Base-by-base conservation (phyloP, 92 coral and sea anemone species). In the Virgularia gustaviana region DNA sequence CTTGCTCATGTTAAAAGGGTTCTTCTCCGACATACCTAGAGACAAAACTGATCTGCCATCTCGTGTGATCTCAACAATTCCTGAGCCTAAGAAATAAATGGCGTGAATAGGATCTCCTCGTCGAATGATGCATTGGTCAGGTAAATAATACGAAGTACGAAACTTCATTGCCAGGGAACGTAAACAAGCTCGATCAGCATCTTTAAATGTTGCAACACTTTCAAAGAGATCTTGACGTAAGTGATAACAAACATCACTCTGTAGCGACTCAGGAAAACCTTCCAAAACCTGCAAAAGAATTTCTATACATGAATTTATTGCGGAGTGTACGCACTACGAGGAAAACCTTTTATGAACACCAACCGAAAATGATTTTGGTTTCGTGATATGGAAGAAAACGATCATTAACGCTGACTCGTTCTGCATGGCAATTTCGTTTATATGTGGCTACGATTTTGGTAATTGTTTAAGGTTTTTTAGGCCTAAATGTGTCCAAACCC, bases 71-170 rank as follows among this genome's bases (percentile, higher is more conserved):
- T 92, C 96, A 25, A 92, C 74, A 55, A 79, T 79, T 36, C 98
- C 98, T 71, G 88, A 89, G 41, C 86, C 91, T 22, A 92, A 76
- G 75, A 92, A 92, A 78, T 84, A 89, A 23, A 92, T 75, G 18
- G 77, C 78, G 11, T 86, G 84, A 41, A 92, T 91, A 49, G 88
- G 92, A 58, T 92, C 98, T n/a, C 98, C 98, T 65, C 87, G 98
- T 63, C 90, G 90, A 47, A 92, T 81, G 56, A 92, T 79, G 71
- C 49, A 92, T 65, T 92, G 98, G 7, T 95, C 94, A 36, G 98
- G 98, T 2, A 92, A 85, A 27, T 84, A 89, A 66, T 89, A 91
- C 9, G 83, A 83, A 6, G 86, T 88, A 28, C 80, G 83, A 55
- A 92, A 92, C 58, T 91, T 83, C 56, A 92, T 77, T 1, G 98